Base-by-base conservation (phyloP, 37 sponge, comb jelly and placozoan species). In the Beroe ovata region DNA sequence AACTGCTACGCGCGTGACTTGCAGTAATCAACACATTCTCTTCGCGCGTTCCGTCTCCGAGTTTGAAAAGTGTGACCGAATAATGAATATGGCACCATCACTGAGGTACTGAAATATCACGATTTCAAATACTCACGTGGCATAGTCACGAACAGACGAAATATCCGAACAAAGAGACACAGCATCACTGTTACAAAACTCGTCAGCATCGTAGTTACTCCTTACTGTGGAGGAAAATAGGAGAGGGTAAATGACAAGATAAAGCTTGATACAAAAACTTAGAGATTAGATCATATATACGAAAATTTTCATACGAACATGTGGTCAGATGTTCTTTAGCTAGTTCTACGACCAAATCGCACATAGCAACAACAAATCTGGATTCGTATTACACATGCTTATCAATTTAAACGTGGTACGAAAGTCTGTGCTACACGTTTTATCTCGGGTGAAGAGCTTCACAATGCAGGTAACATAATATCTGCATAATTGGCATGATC, bases 131-230 rank as follows among this genome's bases (percentile, higher is more conserved):
- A 66, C 69, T 66, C 30, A 66, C 69, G 36, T 30, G 14, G 69
- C 69, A 32, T 66, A 66, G 19, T 77, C 54, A 36, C 54, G 35
- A 1, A 77, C 54, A 25, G 84, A 77, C 8, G 84, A 77, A 19
- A 42, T 77, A 20, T 77, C 84, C 21, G 84, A 77, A 40, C 84
- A 77, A 11, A 77, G 19, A 19, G 84, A 77, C 1, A 77, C 84
- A 77, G 84, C 54, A 25, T 77, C 84, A n/a, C 38, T 21, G 35
- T 66, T 32, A 3, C 2, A 26, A 66, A 66, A 66, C 63, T 62
- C 63, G 35, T 66, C 69, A 33, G 30, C 19, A 32, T 66, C 69
- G 34, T 34, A 66, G 16, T 66, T 8, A 33, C 36, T 66, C 16
- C 69, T 66, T 30, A 66, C 69, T 66, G 69, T n/a, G n/a, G n/a